Percentiles rank a stretch among this genome's conserved stretches.
Evolutionary conservation across 2,113 vertebrate species (phyloP).

Genomic region (Glaucomys volans): DNA sequence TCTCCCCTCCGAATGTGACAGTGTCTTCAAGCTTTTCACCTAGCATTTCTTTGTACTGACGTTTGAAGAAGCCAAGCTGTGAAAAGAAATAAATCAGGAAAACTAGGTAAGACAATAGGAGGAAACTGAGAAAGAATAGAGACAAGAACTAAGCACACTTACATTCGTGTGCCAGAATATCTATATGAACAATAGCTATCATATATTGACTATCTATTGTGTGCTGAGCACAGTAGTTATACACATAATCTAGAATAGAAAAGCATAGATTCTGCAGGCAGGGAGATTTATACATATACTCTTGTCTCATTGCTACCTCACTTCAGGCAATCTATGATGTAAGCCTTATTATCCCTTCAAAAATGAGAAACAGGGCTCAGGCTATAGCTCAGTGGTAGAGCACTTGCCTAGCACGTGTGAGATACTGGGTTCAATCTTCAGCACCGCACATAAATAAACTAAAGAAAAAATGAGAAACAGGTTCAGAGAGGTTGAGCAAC

Average conservation of each 20-base stretch:
- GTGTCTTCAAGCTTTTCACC: background rate
- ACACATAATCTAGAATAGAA: background rate
- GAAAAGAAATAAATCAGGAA: conserved; percentile 28
- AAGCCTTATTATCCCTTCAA: background rate
- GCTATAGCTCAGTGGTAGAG: too few species aligned
- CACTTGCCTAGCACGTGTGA: too few species aligned
- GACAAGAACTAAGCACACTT: background rate
- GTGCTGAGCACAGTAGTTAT: background rate
- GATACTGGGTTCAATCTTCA: too few species aligned
- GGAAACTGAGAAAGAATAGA: background rate
- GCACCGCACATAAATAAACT: too few species aligned
- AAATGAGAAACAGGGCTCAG: background rate
- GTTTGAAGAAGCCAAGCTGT: conserved; percentile 93
- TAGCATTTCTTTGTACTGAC: conserved; percentile 88
- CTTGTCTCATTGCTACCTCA: background rate
- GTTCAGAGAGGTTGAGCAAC: background rate
- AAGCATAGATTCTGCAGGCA: background rate
- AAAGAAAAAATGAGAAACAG: background rate
- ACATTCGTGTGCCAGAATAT: background rate
- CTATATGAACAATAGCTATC: background rate
- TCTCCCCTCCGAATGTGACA: background rate
- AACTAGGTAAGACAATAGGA: conserved; percentile 14
- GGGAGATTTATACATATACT: rapidly evolving
- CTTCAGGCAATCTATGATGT: background rate
- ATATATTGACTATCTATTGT: rapidly evolving